Conservation (phyloP, 53 echinoderm and acorn worm species). For the Temnopleurus reevesii region DNA sequence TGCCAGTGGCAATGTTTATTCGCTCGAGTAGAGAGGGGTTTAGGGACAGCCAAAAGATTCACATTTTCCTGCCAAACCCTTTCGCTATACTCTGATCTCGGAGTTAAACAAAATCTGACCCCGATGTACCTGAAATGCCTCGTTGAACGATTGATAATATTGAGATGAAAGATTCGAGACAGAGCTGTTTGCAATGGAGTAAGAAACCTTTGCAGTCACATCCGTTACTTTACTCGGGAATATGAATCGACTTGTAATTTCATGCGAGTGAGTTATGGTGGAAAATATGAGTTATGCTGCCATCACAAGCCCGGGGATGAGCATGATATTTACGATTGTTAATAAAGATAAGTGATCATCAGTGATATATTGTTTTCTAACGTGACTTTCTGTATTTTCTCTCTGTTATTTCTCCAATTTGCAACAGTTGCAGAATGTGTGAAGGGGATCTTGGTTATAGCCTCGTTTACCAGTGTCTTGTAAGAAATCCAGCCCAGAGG, state of each 20-base stretch:
- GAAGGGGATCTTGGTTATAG: background rate
- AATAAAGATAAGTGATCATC: conserved; percentile 23
- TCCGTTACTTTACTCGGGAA: background rate
- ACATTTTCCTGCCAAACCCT: conserved; percentile 16
- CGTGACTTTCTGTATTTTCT: conserved; percentile 37
- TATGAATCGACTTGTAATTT: conserved; percentile 8
- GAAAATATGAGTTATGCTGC: conserved; percentile 4
- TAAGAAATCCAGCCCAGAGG: conserved; percentile 28
- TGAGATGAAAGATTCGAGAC: conserved; percentile 33
- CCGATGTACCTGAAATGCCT: conserved; percentile 42
- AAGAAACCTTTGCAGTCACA: background rate
- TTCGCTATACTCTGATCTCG: conserved; percentile 14
- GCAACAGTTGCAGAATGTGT: conserved; percentile 11
- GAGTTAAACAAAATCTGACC: conserved; percentile 47
- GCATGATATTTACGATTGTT: conserved; percentile 13
- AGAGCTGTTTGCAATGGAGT: background rate
- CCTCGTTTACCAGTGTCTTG: conserved; percentile 23
- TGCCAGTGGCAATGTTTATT: conserved; percentile 61
- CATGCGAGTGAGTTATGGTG: conserved; percentile 12
- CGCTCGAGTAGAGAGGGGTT: conserved; percentile 28
- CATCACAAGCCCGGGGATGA: conserved; percentile 34
- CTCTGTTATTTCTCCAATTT: conserved; percentile 36
- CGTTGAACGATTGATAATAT: conserved; percentile 43
- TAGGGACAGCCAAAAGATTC: conserved; percentile 46
- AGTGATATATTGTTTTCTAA: conserved; percentile 45